phyloP scores from a whole-genome alignment of 2,888 invertebrate genomes.

The Plagiodera versicolora region DNA sequence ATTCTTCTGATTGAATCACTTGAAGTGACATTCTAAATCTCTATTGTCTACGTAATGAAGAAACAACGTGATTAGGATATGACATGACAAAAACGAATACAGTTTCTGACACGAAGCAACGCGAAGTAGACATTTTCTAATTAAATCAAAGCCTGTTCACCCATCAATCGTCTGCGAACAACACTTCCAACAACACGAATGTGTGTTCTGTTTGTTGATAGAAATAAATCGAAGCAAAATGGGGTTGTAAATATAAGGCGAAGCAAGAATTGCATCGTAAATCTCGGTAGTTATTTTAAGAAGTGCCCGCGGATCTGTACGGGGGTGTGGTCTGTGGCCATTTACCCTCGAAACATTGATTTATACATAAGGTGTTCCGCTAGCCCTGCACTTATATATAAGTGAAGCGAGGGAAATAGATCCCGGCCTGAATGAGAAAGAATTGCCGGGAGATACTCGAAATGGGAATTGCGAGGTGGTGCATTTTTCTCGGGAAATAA shows the following conservation, averaged over 20 bases:
- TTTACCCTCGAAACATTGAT: slow-evolving; percentile 31
- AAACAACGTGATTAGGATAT: too few species aligned
- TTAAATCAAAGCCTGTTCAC: slow-evolving; percentile 10
- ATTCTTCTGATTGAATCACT: too few species aligned
- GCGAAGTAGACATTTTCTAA: background rate
- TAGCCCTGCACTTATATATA: slow-evolving; percentile 26
- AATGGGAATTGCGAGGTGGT: background rate
- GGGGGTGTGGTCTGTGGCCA: slow-evolving; percentile 38
- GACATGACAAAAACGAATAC: too few species aligned
- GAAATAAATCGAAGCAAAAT: slow-evolving; percentile 31
- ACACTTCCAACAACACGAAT: slow-evolving; percentile 4
- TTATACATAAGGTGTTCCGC: slow-evolving; percentile 31
- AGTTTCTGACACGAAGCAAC: too few species aligned
- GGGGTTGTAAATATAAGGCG: slow-evolving; percentile 33
- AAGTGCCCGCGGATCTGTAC: slow-evolving; percentile 29
- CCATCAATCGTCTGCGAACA: slow-evolving; percentile 11
- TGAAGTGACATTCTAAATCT: too few species aligned
- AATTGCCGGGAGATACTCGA: background rate
- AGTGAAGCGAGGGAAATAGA: background rate
- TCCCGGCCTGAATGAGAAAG: background rate
- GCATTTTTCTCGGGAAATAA: background rate
- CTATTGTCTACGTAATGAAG: too few species aligned
- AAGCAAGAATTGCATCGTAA: slow-evolving; percentile 36
- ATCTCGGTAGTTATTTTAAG: slow-evolving; percentile 38
- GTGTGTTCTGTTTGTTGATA: slow-evolving; percentile 18